Percentiles rank a stretch among this genome's conserved stretches.
Evolutionary conservation across 35 echinoderm and acorn worm genomes (phyloP).

Genomic region (Lytechinus pictus): DNA sequence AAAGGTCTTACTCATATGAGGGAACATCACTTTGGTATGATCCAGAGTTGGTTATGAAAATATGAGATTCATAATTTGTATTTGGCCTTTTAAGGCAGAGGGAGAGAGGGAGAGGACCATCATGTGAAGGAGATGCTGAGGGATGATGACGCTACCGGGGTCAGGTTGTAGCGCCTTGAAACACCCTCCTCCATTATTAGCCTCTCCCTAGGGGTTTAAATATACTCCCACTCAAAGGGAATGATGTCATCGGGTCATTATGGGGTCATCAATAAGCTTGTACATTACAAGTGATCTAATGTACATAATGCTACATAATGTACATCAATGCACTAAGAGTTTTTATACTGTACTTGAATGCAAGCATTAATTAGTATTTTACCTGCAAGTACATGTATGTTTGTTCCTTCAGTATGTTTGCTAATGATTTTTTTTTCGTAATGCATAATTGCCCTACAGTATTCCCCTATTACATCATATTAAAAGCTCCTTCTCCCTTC

Average conservation of each 20-base stretch:
- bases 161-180: background rate
- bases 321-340: no score
- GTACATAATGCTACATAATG: no score
- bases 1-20: background rate
- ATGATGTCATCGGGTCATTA: slow-evolving; percentile 3
- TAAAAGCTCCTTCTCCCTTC: no score
- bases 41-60: background rate
- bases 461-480: no score
- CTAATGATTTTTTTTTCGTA: no score
- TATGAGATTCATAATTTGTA: background rate
- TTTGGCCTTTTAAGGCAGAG: background rate
- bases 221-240: background rate
- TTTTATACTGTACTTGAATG: no score
- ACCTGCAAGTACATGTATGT: background rate
- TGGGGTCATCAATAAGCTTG: background rate
- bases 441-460: no score
- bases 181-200: background rate
- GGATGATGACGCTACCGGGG: background rate
- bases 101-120: background rate
- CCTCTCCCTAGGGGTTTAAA: background rate
- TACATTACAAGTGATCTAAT: no score
- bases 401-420: no score
- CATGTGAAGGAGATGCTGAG: background rate
- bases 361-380: no score
- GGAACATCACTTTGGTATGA: background rate